Evolutionary conservation across 2,888 invertebrate species (phyloP), one percentile per base, ranked within the genome.

Genomic region (Caenorhabditis wallacei): DNA sequence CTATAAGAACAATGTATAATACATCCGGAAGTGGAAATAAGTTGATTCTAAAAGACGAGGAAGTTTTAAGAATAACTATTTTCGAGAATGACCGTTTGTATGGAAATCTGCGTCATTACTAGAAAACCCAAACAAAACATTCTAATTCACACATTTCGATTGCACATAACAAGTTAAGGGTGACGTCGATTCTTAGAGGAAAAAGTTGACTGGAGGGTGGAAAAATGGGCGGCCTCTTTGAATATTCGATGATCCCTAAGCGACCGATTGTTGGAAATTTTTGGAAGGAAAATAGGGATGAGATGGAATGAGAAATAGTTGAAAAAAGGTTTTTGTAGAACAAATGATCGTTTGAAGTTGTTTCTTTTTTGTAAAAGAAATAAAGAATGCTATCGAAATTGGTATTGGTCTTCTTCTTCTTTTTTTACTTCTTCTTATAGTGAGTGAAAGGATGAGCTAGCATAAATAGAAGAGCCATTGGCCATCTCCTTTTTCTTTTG

Each of bases 211-310:
- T 37, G 13, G 24, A 53, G 24, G 18, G 18, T 48, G 13, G 48
- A 40, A 16, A n/a, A 56, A 54, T 57, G 64, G 26, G 56, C 53
- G 54, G 46, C 56, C 64, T 22, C 56, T 22, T 13, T 18, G 74
- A 74, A 74, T 74, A 74, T 64, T 74, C 26, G 74, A 74, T 74
- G 74, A 74, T 74, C 64, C 48, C 56, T 66, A 66, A 56, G 64
- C 54, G 74, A 74, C 56, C 74, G 56, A 43, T 35, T 61, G 53
- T 54, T 68, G 68, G 22, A 54, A 26, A 46, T 43, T 51, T 18
- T 48, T 48, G 64, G 61, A 43, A 30, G 56, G 54, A 54, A 59
- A 68, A 66, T 70, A n/a, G 13, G 66, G 53, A 71, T 61, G 63
- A 40, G 46, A 53, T 53, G 61, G 20, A 72, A 57, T 16, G 46